Evolutionary conservation across 2,888 invertebrate species (phyloP).

Genomic region (Alsophila aescularia): DNA sequence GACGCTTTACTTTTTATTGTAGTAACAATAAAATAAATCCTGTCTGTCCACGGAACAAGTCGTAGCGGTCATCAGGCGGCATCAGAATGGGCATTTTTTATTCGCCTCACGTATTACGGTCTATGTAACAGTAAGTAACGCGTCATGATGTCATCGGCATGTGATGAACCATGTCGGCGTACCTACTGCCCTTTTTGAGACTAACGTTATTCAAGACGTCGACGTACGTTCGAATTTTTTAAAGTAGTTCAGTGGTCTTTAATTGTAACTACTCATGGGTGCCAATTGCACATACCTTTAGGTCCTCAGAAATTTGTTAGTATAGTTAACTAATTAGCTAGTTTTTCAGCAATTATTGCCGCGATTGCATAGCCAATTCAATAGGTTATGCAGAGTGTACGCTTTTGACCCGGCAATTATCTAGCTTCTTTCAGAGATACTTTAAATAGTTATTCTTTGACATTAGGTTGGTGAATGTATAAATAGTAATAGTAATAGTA

Average conservation of each 20-base stretch:
- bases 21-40: conserved; percentile 11
- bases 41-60: conserved; percentile 13
- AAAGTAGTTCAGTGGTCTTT: background rate
- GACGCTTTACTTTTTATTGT: background rate
- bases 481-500: no score
- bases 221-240: conserved; percentile 12
- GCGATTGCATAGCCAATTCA: no score
- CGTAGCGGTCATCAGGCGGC: conserved; percentile 34
- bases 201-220: conserved; percentile 55
- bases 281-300: background rate
- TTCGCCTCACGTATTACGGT: conserved; percentile 66
- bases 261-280: background rate
- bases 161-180: conserved; percentile 57
- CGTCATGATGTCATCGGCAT: conserved; percentile 79
- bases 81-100: conserved; percentile 52
- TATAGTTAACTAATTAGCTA: no score
- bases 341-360: no score
- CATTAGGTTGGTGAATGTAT: no score
- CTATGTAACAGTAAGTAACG: conserved; percentile 73
- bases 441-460: no score
- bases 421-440: no score
- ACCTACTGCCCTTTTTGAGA: conserved; percentile 54
- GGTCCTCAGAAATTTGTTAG: no score
- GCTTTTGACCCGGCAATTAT: no score
- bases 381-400: no score